Evolutionary conservation across 35 echinoderm and acorn worm species (phyloP).

Genomic region (Ophioderma brevispina): DNA sequence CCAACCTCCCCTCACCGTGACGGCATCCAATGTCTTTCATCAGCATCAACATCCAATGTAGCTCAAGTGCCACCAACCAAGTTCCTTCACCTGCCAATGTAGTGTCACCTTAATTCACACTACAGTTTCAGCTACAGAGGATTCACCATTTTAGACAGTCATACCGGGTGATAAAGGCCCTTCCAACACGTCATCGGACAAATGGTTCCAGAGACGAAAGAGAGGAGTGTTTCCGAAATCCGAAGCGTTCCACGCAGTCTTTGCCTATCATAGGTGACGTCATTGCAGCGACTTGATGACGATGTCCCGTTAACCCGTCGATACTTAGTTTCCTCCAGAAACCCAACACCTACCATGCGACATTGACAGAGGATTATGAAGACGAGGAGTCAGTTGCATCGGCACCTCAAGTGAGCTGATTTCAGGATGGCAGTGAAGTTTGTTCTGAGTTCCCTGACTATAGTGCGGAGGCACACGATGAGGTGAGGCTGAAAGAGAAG

Average conservation of each 20-base stretch:
- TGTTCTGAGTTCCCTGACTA: constrained; percentile 27
- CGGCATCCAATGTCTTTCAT: too few relatives aligned
- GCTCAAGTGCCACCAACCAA: too few relatives aligned
- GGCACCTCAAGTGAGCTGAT: constrained; percentile 16
- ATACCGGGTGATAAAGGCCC: too few relatives aligned
- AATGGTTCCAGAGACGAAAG: too few relatives aligned
- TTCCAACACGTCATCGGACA: too few relatives aligned
- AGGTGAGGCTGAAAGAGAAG: too few relatives aligned
- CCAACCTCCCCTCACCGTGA: neutral
- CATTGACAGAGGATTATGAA: constrained; percentile 57
- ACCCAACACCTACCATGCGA: constrained; percentile 68
- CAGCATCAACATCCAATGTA: too few relatives aligned
- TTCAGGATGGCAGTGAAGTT: neutral
- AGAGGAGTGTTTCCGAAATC: neutral
- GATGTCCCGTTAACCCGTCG: neutral
- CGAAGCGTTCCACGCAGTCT: neutral
- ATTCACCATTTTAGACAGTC: too few relatives aligned
- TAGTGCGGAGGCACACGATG: too few relatives aligned
- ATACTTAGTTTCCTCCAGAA: neutral
- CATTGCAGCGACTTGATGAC: constrained; percentile 15
- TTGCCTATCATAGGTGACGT: neutral
- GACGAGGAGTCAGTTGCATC: constrained; percentile 12
- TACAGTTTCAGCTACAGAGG: too few relatives aligned
- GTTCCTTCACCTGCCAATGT: too few relatives aligned
- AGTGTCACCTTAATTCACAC: too few relatives aligned